These are phyloP conservation scores for Aricia artaxerxes DNA, from an alignment of 2,888 invertebrate species.

Conservation along the genomic window DNA sequence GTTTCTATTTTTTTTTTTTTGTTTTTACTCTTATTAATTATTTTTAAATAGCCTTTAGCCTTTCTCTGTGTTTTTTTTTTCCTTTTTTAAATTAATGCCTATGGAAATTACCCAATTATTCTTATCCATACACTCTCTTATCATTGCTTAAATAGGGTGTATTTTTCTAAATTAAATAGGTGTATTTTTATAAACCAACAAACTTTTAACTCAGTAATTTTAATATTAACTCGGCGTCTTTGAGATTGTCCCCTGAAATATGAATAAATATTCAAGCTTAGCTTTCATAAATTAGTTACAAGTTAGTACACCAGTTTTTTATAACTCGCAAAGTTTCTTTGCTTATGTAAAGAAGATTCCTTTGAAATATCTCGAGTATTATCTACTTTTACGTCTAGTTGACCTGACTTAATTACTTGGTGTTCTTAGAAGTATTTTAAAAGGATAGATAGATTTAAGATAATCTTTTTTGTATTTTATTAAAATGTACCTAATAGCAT, in stretches of 20 bases:
- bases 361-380: conserved; percentile 10
- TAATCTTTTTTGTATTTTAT: too few relatives aligned
- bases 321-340: conserved; percentile 5
- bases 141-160: background rate
- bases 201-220: background rate
- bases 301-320: conserved; percentile 1
- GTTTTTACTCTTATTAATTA: background rate
- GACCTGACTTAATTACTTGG: background rate
- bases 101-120: too few relatives aligned
- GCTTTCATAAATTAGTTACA: background rate
- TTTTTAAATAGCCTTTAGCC: too few relatives aligned
- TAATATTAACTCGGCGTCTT: background rate
- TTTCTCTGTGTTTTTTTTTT: background rate
- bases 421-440: background rate
- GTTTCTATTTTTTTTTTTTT: background rate
- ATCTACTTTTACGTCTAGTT: background rate
- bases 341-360: conserved; percentile 3
- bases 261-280: background rate
- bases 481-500: too few relatives aligned
- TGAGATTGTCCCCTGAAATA: background rate
- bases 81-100: too few relatives aligned
- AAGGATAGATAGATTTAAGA: background rate
- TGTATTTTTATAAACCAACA: background rate
- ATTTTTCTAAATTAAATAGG: background rate
- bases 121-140: background rate